Evolutionary conservation across 2,888 invertebrate species (phyloP).

Genomic region (Dermolepida albohirtum): DNA sequence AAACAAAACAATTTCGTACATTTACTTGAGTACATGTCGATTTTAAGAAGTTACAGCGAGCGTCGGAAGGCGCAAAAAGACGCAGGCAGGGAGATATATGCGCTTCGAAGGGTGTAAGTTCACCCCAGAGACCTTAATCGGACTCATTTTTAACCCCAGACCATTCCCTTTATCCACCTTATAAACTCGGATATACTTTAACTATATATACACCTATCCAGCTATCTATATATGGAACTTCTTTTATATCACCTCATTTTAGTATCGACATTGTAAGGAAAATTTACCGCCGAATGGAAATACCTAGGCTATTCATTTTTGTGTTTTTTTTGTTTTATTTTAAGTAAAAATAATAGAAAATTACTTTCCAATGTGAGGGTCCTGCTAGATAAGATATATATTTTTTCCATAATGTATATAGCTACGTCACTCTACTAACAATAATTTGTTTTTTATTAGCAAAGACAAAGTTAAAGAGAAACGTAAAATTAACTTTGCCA

Average conservation of each 20-base stretch:
- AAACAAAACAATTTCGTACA: no score
- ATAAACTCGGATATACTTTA: constrained; percentile 51
- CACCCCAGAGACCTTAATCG: constrained; percentile 57
- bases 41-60: constrained; percentile 47
- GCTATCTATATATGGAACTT: constrained; percentile 18
- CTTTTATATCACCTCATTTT: constrained; percentile 19
- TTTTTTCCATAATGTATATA: no score
- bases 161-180: constrained; percentile 52
- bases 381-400: no score
- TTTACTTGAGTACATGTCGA: constrained; percentile 20
- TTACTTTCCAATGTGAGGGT: no score
- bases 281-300: neutral
- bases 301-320: no score
- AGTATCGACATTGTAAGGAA: neutral
- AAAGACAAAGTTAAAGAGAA: no score
- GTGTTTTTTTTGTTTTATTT: no score
- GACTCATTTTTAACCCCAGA: constrained; percentile 58
- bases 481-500: no score
- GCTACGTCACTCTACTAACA: no score
- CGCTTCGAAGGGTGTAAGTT: constrained; percentile 56
- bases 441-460: no score
- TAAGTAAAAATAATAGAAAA: no score
- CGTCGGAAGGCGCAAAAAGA: constrained; percentile 39
- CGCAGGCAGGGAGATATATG: constrained; percentile 54
- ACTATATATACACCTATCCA: constrained; percentile 21